Percentiles rank a stretch among this genome's conserved stretches.
phyloP scores from a whole-genome alignment of 2,113 vertebrate genomes.

The Albula glossodonta region DNA sequence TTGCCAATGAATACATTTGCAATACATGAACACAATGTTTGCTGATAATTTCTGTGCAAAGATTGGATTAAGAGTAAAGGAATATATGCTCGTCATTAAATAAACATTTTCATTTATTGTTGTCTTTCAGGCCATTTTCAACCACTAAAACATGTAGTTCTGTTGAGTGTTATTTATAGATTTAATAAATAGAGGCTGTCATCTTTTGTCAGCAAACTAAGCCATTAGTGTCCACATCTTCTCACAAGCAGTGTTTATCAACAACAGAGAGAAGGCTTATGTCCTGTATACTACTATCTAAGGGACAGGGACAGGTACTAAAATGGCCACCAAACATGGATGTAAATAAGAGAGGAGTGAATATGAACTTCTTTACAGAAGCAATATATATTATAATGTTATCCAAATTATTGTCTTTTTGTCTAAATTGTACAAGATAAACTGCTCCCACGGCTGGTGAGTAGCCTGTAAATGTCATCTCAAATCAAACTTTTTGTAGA shows the following conservation, averaged over 20 bases:
- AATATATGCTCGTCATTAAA: neutral
- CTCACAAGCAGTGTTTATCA: slow-evolving; percentile 56
- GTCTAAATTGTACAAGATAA: too few relatives aligned
- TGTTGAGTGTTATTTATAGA: neutral
- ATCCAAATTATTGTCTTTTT: too few relatives aligned
- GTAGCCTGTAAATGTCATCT: too few relatives aligned
- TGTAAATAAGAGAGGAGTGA: too few relatives aligned
- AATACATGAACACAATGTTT: neutral
- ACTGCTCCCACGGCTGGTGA: too few relatives aligned
- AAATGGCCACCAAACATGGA: too few relatives aligned
- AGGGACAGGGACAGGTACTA: too few relatives aligned
- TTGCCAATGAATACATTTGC: neutral
- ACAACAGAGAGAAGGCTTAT: too few relatives aligned
- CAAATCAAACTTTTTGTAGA: too few relatives aligned
- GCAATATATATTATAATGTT: too few relatives aligned
- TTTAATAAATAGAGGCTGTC: slow-evolving; percentile 53
- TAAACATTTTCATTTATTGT: neutral
- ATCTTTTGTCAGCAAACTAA: slow-evolving; percentile 41
- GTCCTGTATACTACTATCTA: too few relatives aligned
- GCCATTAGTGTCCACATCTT: slow-evolving; percentile 45
- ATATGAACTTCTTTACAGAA: too few relatives aligned
- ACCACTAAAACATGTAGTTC: neutral
- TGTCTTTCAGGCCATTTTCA: neutral
- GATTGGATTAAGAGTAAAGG: neutral
- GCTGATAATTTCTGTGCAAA: neutral